Evolutionary conservation across 2,797 vertebrate species (phyloP), one percentile per base, ranked within the genome.

Genomic region (Merluccius polli): DNA sequence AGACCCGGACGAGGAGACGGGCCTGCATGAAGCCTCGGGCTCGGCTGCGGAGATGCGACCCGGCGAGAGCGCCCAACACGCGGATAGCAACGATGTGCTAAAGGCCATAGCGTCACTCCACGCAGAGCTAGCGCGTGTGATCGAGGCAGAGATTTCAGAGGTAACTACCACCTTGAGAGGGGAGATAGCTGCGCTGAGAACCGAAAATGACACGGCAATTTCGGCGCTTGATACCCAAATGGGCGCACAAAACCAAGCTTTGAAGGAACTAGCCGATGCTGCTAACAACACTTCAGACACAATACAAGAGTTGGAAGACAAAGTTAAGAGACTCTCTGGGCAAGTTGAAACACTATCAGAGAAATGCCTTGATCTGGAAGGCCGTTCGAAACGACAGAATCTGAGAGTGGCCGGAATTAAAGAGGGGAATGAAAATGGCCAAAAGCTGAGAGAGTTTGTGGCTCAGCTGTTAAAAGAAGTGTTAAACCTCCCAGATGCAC

Each of bases 121-220:
- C 33, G 33, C 33, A 35, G 33, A 35, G 33, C 33, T 35, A 8
- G 33, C 33, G 33, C 33, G 33, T 35, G 88, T 90, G 89, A 35
- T 35, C 8, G 33, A 35, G 3, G 33, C 3, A 35, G 8, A 35
- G 33, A 35, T 35, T 35, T 3, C 33, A 8, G 33, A 3, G 3
- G 33, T 35, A 8, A 35, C 3, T 35, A 35, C 33, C 3, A 35
- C 33, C 33, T 8, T 35, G 33, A 35, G 33, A 35, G 3, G 33
- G 8, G 33, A 35, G 33, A 35, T 35, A 3, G 33, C 33, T 35
- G 33, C 33, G 3, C 33, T 52, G 44, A 52, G 13, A 52, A 52
- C 44, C 3, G 44, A 52, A 52, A 52, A 2, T 21, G 44, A 52
- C 18, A 21, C 2, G 4, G 12, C 12, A 13, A 4, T 21, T 21